Percentiles rank a stretch among this genome's conserved stretches.
Evolutionary conservation across 2,888 invertebrate species (phyloP).

Genomic region (Carpatolechia fugitivella): DNA sequence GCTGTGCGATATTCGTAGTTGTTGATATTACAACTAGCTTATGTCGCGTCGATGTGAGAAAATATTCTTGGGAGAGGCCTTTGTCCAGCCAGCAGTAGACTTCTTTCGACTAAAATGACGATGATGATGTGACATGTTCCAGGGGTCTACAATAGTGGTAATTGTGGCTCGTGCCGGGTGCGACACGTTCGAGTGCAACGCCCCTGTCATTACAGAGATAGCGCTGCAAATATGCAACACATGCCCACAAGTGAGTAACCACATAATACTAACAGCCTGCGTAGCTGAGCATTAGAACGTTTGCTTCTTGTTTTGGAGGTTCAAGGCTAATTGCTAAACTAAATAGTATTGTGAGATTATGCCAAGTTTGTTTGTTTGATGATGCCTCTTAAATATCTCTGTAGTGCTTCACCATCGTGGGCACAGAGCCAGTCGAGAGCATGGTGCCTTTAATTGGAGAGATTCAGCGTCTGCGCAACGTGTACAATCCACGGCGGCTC

Average conservation of each 20-base stretch:
- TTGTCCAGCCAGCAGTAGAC: too few species aligned
- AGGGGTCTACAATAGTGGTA: constrained; percentile 61
- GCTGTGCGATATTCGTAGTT: too few species aligned
- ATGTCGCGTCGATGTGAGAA: too few species aligned
- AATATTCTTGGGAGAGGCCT: too few species aligned
- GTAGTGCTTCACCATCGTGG: constrained; percentile 64
- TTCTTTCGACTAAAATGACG: background rate
- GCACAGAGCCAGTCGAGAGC: constrained; percentile 81
- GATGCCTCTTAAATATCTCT: background rate
- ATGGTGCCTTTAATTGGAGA: constrained; percentile 85
- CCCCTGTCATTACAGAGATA: constrained; percentile 62
- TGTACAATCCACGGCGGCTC: constrained; percentile 56
- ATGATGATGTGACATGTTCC: constrained; percentile 17
- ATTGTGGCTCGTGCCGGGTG: constrained; percentile 55
- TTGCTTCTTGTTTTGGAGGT: too few species aligned
- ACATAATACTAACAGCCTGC: too few species aligned
- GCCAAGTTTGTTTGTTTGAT: too few species aligned
- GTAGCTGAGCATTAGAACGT: too few species aligned
- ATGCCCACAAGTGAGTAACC: constrained; percentile 58
- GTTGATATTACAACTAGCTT: too few species aligned
- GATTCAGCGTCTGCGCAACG: constrained; percentile 77
- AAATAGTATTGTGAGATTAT: too few species aligned
- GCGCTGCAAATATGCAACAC: constrained; percentile 64
- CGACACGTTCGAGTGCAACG: constrained; percentile 60
- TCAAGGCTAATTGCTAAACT: too few species aligned